phyloP scores from a whole-genome alignment of 1,140 invertebrate species.

The Orius insidiosus region DNA sequence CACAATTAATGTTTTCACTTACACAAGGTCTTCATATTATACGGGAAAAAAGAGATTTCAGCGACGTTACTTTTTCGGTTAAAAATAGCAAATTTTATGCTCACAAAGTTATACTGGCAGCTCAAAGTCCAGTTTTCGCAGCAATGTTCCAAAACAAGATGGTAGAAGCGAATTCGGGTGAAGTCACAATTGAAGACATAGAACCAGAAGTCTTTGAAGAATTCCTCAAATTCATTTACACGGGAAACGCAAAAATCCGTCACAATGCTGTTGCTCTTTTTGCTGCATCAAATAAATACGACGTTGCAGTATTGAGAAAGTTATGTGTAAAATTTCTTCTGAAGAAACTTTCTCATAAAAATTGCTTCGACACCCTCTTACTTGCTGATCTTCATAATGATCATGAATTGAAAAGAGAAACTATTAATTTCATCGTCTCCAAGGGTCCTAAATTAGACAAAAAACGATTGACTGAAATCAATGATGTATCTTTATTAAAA shows the following conservation, averaged over 20 bases:
- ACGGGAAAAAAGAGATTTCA: no score
- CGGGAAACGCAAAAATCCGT: not conserved
- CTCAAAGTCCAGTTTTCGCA: not conserved
- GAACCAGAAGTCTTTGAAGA: conserved; percentile 1
- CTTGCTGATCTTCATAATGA: no score
- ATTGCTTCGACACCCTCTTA: no score
- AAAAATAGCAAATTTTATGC: not conserved
- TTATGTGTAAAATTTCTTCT: conserved; percentile 7
- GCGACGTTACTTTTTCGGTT: not conserved
- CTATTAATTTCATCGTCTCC: no score
- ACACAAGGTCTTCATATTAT: no score
- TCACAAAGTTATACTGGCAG: not conserved
- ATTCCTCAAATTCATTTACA: not conserved
- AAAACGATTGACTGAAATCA: no score
- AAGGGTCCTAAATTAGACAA: no score
- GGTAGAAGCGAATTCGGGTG: not conserved
- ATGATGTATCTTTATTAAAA: no score
- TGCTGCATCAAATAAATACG: not conserved
- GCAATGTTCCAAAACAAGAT: not conserved
- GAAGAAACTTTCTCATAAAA: no score
- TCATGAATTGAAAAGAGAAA: no score
- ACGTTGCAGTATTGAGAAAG: not conserved
- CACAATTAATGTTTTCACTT: no score
- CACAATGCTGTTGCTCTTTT: not conserved
- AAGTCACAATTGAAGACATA: not conserved